Evolutionary conservation across 2,888 invertebrate species (phyloP).

Genomic region (Aphidius colemani): DNA sequence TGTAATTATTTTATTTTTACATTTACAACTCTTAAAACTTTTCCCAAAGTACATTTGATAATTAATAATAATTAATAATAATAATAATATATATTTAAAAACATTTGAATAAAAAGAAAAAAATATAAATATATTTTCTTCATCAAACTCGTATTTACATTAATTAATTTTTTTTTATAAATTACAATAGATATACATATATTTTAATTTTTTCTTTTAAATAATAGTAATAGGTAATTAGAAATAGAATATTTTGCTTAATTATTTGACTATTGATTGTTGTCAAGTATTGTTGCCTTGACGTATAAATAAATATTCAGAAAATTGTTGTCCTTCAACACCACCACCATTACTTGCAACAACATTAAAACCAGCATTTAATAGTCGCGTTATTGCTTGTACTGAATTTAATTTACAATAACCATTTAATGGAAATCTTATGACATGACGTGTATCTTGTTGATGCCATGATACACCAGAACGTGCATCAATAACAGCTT

Average conservation of each 20-base stretch:
- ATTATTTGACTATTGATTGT: conserved; percentile 3
- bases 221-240: no score
- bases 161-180: conserved; percentile 39
- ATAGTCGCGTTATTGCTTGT: conserved; percentile 80
- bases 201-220: background rate
- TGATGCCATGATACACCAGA: conserved; percentile 82
- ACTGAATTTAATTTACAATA: conserved; percentile 90
- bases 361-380: conserved; percentile 78
- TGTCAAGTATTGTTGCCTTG: conserved; percentile 58
- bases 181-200: conserved; percentile 15
- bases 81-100: no score
- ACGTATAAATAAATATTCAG: conserved; percentile 82
- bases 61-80: no score
- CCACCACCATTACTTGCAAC: conserved; percentile 86
- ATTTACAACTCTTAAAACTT: no score
- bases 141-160: conserved; percentile 44
- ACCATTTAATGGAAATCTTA: conserved; percentile 84
- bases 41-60: no score
- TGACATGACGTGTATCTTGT: conserved; percentile 79
- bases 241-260: background rate
- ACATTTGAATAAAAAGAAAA: no score
- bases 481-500: conserved; percentile 79
- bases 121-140: background rate
- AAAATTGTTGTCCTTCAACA: conserved; percentile 87
- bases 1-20: no score